phyloP scores from a whole-genome alignment of 2,797 vertebrate genomes.

The Gephyroberyx darwinii region DNA sequence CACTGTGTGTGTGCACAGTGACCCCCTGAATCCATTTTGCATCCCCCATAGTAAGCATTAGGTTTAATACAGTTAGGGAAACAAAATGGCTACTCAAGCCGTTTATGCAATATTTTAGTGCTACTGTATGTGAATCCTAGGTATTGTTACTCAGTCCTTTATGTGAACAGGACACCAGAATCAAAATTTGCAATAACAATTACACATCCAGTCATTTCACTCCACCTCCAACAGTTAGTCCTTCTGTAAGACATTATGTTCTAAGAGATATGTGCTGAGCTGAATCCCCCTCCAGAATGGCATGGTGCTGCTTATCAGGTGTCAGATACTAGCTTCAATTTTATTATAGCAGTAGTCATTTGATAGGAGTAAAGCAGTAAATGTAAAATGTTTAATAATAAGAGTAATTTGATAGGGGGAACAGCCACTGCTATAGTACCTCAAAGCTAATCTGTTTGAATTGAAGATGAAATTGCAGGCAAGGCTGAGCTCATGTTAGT shows the following conservation, averaged over 20 bases:
- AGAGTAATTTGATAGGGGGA: slow-evolving; percentile 61
- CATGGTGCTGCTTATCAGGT: slow-evolving; percentile 60
- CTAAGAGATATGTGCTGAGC: slow-evolving; percentile 26
- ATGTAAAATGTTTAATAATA: slow-evolving; percentile 25
- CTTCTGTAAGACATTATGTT: slow-evolving; percentile 12
- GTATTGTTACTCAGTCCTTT: neutral
- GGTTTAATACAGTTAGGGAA: neutral
- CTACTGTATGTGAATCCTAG: neutral
- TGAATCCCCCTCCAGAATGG: slow-evolving; percentile 37
- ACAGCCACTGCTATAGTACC: slow-evolving; percentile 44
- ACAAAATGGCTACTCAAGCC: neutral
- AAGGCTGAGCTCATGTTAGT: slow-evolving; percentile 9
- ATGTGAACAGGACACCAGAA: neutral
- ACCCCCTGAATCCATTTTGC: neutral
- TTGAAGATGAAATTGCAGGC: slow-evolving; percentile 18
- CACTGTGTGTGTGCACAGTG: no score
- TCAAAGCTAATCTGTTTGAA: slow-evolving; percentile 18
- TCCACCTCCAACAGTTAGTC: neutral
- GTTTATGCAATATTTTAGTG: neutral
- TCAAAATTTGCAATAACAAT: neutral
- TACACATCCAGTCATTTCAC: neutral
- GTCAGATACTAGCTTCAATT: slow-evolving; percentile 43
- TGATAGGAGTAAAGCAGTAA: neutral
- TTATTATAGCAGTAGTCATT: slow-evolving; percentile 42
- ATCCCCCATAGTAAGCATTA: neutral